Evolutionary conservation across 2,888 invertebrate genomes (phyloP).

Genomic region (Zeuzera pyrina): DNA sequence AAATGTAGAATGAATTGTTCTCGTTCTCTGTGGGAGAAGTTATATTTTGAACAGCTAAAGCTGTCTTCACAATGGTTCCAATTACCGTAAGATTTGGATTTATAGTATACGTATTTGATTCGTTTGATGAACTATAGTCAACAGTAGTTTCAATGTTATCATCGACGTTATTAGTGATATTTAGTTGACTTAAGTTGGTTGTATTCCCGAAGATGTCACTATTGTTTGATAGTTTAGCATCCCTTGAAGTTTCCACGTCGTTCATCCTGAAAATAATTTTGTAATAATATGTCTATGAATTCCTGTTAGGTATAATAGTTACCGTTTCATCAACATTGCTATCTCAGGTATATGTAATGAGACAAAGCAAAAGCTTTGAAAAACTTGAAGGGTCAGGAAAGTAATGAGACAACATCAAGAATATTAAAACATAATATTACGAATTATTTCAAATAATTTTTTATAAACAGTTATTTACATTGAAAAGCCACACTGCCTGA

Average conservation of each 20-base stretch:
- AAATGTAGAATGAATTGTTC: slow-evolving; percentile 54
- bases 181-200: slow-evolving; percentile 5
- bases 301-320: no score
- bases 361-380: no score
- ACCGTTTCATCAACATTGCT: no score
- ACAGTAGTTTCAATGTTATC: slow-evolving; percentile 4
- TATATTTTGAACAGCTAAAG: slow-evolving; percentile 33
- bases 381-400: no score
- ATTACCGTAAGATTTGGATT: slow-evolving; percentile 34
- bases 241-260: slow-evolving; percentile 29
- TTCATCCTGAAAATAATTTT: slow-evolving; percentile 59
- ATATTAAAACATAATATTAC: no score
- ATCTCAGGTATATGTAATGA: no score
- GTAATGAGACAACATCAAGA: no score
- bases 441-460: no score
- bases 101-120: slow-evolving; percentile 14
- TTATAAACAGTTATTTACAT: no score
- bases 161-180: slow-evolving; percentile 9
- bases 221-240: slow-evolving; percentile 1
- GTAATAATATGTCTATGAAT: no score
- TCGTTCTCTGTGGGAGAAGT: slow-evolving; percentile 26
- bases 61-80: slow-evolving; percentile 38
- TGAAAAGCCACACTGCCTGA: no score
- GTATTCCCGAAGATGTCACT: slow-evolving; percentile 1
- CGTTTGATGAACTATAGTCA: neutral